Percentiles rank a stretch among this genome's conserved stretches.
Conservation (phyloP, 2,113 vertebrate genomes). For the Xyrauchen texanus region DNA sequence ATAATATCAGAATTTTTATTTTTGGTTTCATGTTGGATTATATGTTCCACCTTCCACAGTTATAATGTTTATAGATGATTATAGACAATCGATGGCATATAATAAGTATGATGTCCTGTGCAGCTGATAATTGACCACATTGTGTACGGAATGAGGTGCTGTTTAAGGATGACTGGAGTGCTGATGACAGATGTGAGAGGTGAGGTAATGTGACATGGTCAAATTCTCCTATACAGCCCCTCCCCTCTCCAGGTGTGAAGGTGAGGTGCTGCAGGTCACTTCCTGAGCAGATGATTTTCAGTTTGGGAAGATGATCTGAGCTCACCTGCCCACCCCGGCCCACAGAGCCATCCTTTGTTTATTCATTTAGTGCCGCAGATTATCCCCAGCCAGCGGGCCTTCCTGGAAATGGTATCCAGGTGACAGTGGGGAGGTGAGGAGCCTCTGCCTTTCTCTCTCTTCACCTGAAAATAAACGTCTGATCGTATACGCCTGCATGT, state of each 20-base stretch:
- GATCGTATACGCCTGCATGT: slow-evolving; percentile 79
- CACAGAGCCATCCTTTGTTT: slow-evolving; percentile 97
- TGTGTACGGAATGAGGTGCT: slow-evolving; percentile 47
- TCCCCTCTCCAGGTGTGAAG: slow-evolving; percentile 83
- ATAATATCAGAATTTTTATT: too few species aligned
- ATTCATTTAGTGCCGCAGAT: slow-evolving; percentile 90
- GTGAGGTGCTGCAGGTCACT: slow-evolving; percentile 88
- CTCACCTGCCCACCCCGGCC: slow-evolving; percentile 83
- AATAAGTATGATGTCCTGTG: neutral
- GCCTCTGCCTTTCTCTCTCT: slow-evolving; percentile 89
- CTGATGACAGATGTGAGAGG: slow-evolving; percentile 38
- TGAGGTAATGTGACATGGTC: slow-evolving; percentile 48
- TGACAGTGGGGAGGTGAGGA: slow-evolving; percentile 77
- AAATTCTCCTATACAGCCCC: slow-evolving; percentile 50
- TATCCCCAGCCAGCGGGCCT: slow-evolving; percentile 85
- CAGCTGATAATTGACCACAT: neutral
- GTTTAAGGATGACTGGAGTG: slow-evolving; percentile 48
- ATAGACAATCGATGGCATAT: neutral
- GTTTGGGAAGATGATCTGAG: slow-evolving; percentile 87
- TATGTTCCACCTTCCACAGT: too few species aligned
- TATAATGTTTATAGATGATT: too few species aligned
- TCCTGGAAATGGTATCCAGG: slow-evolving; percentile 86
- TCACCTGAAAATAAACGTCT: slow-evolving; percentile 93
- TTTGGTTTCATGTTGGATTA: too few species aligned
- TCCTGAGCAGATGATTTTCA: slow-evolving; percentile 89